A percentile compares a stretch with the other conserved stretches of the same genome.
Evolutionary conservation across 2,113 vertebrate genomes (phyloP).

Genomic region (Podocnemis expansa): DNA sequence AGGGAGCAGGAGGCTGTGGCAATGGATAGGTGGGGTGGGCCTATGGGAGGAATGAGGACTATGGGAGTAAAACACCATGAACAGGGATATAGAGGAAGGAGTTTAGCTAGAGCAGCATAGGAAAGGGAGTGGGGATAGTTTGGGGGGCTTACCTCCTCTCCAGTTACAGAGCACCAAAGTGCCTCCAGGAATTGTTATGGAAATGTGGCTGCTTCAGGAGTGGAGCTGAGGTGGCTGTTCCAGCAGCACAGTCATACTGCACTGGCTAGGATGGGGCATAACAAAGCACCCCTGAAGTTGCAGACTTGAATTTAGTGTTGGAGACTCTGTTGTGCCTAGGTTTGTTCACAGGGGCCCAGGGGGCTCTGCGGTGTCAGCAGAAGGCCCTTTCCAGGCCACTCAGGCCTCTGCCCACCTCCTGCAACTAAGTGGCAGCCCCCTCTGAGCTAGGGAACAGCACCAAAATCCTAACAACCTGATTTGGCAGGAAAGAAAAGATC

Average conservation of each 20-base stretch:
- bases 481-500: too few relatives aligned
- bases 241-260: neutral
- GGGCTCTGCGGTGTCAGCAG: too few relatives aligned
- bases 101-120: neutral
- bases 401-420: too few relatives aligned
- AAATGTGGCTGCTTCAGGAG: neutral
- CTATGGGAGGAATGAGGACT: too few relatives aligned
- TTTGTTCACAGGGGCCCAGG: neutral
- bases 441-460: neutral
- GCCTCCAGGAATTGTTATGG: neutral
- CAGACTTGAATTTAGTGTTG: neutral
- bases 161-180: neutral
- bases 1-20: neutral
- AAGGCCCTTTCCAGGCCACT: too few relatives aligned
- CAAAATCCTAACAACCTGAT: too few relatives aligned
- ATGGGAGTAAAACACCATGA: neutral
- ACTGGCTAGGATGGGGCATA: neutral
- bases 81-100: neutral
- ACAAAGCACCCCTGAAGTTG: neutral
- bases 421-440: too few relatives aligned
- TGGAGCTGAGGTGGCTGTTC: neutral
- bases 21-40: too few relatives aligned
- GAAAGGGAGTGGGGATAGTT: neutral
- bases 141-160: neutral
- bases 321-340: neutral